Conservation (phyloP, 2,797 vertebrate species). For the Atherinosoma microstoma region DNA sequence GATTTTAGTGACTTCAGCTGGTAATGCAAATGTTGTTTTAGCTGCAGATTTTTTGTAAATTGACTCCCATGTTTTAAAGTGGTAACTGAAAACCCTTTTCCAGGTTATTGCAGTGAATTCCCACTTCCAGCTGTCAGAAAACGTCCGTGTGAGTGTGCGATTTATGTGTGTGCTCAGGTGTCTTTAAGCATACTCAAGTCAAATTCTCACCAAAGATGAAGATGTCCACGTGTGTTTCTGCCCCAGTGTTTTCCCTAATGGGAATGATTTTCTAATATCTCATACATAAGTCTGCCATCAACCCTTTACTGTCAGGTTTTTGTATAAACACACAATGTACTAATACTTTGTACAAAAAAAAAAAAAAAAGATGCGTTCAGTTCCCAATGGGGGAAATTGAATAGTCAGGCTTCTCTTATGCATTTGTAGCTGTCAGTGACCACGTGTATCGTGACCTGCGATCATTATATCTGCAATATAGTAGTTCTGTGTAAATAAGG, state of each 20-base stretch:
- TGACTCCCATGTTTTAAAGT: conserved; percentile 30
- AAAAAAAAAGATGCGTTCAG: conserved; percentile 41
- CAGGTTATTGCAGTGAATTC: conserved; percentile 41
- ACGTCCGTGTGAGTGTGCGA: conserved; percentile 17
- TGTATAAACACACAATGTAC: conserved; percentile 66
- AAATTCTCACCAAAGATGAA: conserved; percentile 86
- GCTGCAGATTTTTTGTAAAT: conserved; percentile 21
- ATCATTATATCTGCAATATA: conserved; percentile 67
- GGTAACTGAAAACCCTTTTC: conserved; percentile 33
- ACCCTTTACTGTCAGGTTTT: conserved; percentile 64
- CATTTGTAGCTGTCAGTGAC: conserved; percentile 74
- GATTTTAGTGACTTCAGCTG: not conserved
- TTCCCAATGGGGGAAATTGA: conserved; percentile 37
- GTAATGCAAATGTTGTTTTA: not conserved
- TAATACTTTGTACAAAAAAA: conserved; percentile 71
- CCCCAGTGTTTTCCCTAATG: conserved; percentile 27
- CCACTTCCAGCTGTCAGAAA: conserved; percentile 37
- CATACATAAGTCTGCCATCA: conserved; percentile 45
- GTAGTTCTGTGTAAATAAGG: conserved; percentile 72
- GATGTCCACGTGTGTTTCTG: conserved; percentile 76
- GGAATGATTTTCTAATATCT: conserved; percentile 37
- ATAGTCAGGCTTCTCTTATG: conserved; percentile 66
- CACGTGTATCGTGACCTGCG: conserved; percentile 77
- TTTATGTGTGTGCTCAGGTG: conserved; percentile 52
- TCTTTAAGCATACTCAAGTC: conserved; percentile 69